phyloP scores from a whole-genome alignment of 2,113 vertebrate genomes.

The Phaethon lepturus region DNA sequence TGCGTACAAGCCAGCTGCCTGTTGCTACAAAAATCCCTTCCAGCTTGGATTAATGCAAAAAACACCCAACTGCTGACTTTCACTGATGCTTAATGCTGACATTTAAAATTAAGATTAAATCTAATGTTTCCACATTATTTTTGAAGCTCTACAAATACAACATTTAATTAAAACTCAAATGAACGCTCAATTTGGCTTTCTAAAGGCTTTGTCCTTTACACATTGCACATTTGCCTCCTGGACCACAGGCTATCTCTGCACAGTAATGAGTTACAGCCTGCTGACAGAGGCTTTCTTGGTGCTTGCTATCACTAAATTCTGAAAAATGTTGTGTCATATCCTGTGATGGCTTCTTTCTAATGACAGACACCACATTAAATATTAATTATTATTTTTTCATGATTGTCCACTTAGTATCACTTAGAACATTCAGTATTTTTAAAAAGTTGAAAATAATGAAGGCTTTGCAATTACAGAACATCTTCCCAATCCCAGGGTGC shows the following conservation, averaged over 20 bases:
- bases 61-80: not conserved
- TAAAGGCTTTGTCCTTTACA: conserved; percentile 31
- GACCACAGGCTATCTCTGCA: not conserved
- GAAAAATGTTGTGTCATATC: not conserved
- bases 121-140: conserved; percentile 17
- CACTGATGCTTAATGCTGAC: not conserved
- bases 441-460: not conserved
- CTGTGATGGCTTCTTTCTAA: conserved; percentile 7
- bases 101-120: conserved; percentile 16
- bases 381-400: not conserved
- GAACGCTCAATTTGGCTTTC: conserved; percentile 9
- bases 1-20: not conserved
- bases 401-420: not conserved
- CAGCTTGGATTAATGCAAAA: not conserved
- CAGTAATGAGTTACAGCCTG: not conserved
- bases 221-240: not conserved
- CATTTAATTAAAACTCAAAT: conserved; percentile 40
- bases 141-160: conserved; percentile 36
- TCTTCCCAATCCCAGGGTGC: not conserved
- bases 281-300: conserved; percentile 20
- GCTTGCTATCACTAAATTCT: not conserved
- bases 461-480: not conserved
- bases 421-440: not conserved
- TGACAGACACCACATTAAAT: not conserved
- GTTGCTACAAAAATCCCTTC: not conserved